Conservation (phyloP, 2,888 invertebrate species). For the Physocephala rufipes region DNA sequence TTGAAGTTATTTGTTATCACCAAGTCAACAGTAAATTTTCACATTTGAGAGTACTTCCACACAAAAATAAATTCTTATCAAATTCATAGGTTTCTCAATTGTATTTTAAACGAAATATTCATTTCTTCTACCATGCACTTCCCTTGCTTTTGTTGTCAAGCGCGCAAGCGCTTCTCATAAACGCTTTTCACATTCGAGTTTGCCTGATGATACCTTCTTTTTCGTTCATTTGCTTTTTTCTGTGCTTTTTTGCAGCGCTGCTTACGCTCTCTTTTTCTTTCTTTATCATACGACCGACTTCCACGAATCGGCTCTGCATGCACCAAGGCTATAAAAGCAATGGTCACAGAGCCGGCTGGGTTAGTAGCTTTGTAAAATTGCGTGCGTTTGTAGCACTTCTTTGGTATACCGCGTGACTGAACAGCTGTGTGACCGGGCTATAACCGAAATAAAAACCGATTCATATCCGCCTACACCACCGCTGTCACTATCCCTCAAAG, state of each 20-base stretch:
- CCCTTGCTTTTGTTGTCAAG: constrained; percentile 5
- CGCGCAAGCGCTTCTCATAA: constrained; percentile 3
- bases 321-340: constrained; percentile 59
- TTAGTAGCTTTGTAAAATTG: constrained; percentile 65
- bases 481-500: constrained; percentile 1
- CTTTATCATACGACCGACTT: neutral
- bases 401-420: constrained; percentile 23
- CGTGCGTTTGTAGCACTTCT: constrained; percentile 48
- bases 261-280: constrained; percentile 9
- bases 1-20: neutral
- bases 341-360: constrained; percentile 61
- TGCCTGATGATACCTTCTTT: constrained; percentile 5
- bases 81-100: neutral
- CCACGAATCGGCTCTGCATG: neutral
- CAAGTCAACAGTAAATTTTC: neutral
- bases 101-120: neutral
- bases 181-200: neutral
- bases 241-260: neutral
- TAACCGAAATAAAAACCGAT: constrained; percentile 15
- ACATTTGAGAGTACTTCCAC: neutral
- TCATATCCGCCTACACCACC: constrained; percentile 27
- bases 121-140: neutral
- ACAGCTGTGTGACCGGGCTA: constrained; percentile 6
- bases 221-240: constrained; percentile 8
- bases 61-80: neutral